phyloP scores from a whole-genome alignment of 2,113 vertebrate genomes.

The Pelvicachromis taeniatus region DNA sequence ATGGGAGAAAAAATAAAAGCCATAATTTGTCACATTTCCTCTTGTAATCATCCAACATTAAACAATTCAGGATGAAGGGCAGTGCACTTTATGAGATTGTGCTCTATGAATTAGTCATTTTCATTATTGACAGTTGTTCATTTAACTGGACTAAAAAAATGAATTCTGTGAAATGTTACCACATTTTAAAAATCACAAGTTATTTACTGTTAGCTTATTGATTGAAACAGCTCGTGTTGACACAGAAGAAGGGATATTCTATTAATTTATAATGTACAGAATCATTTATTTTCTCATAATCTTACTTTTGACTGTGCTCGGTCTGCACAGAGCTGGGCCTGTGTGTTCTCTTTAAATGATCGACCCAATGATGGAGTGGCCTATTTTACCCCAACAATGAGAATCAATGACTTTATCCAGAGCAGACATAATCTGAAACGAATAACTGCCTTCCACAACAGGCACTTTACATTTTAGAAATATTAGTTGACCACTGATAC shows the following conservation, averaged over 20 bases:
- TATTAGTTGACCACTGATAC: neutral
- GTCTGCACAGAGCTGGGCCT: neutral
- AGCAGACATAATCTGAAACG: slow-evolving; percentile 23
- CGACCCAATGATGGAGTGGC: slow-evolving; percentile 40
- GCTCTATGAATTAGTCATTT: neutral
- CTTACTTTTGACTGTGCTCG: too few relatives aligned
- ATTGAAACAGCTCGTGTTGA: too few relatives aligned
- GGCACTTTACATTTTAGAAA: neutral
- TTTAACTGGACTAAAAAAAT: too few relatives aligned
- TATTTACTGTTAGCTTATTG: too few relatives aligned
- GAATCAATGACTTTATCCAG: slow-evolving; percentile 57
- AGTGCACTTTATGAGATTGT: neutral
- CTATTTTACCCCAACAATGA: slow-evolving; percentile 33
- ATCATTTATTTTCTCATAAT: too few relatives aligned
- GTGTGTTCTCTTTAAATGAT: slow-evolving; percentile 63
- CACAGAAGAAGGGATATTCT: too few relatives aligned
- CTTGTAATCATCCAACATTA: neutral
- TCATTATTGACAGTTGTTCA: neutral
- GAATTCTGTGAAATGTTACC: too few relatives aligned
- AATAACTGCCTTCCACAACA: neutral
- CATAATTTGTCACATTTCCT: neutral
- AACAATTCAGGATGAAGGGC: neutral
- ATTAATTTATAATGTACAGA: too few relatives aligned
- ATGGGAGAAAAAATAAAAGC: neutral
- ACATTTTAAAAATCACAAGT: too few relatives aligned